A percentile compares a stretch with the other conserved stretches of the same genome.
Conservation (phyloP, 2,888 invertebrate species). For the Zygogramma bicolorata region DNA sequence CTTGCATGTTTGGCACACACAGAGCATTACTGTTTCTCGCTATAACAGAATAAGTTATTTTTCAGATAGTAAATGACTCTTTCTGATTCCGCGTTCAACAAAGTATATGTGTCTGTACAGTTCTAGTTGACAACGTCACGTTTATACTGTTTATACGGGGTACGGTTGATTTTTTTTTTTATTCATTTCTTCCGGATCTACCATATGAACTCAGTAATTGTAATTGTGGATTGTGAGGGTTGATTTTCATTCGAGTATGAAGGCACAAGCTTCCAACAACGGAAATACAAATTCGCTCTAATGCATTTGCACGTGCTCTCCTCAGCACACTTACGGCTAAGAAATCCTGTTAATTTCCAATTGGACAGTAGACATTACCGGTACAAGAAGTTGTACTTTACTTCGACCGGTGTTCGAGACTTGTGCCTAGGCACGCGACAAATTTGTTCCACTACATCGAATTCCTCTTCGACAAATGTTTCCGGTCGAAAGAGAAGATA, state of each 20-base stretch:
- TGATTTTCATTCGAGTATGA: background rate
- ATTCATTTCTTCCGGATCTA: background rate
- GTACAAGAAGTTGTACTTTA: slow-evolving; percentile 54
- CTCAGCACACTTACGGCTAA: slow-evolving; percentile 1
- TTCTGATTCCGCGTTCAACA: too few species aligned
- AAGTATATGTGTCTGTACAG: too few species aligned
- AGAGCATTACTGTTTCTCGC: too few species aligned
- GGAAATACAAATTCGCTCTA: slow-evolving; percentile 21
- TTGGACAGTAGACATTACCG: slow-evolving; percentile 44
- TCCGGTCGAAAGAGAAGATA: slow-evolving; percentile 38
- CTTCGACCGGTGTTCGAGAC: slow-evolving; percentile 41
- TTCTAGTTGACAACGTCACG: too few species aligned
- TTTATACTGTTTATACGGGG: too few species aligned
- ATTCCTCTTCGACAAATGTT: slow-evolving; percentile 45
- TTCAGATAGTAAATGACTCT: too few species aligned
- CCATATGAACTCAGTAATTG: background rate
- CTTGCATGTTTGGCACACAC: too few species aligned
- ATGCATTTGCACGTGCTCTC: slow-evolving; percentile 19
- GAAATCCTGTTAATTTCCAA: slow-evolving; percentile 22
- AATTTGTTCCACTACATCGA: slow-evolving; percentile 45
- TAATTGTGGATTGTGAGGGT: background rate
- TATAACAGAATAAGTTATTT: too few species aligned
- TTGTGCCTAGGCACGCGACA: slow-evolving; percentile 50
- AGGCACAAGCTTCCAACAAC: background rate
- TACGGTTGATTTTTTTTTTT: too few species aligned